A percentile compares a stretch with the other conserved stretches of the same genome.
These are phyloP conservation scores for Clitarchus hookeri DNA, from an alignment of 2,888 invertebrate genomes.

Conservation along the genomic window DNA sequence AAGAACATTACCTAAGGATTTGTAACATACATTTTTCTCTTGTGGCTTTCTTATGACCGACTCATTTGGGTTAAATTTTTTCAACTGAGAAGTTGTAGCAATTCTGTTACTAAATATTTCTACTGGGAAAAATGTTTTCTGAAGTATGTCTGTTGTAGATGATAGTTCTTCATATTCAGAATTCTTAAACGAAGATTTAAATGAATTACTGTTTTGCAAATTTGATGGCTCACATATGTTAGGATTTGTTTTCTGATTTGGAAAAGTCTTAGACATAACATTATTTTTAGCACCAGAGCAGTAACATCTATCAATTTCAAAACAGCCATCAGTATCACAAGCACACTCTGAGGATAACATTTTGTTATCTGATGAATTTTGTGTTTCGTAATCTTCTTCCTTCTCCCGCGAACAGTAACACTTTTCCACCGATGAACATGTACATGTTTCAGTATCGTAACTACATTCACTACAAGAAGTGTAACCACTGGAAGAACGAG, in stretches of 20 bases:
- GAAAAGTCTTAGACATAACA: neutral
- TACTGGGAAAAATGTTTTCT: neutral
- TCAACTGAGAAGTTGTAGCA: neutral
- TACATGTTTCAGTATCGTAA: slow-evolving; percentile 83
- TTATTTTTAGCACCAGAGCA: slow-evolving; percentile 57
- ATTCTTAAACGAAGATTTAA: neutral
- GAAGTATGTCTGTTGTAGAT: neutral
- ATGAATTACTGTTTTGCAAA: neutral
- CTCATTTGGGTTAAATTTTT: neutral
- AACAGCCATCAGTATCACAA: slow-evolving; percentile 85
- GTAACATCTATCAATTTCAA: slow-evolving; percentile 86
- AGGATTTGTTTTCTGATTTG: neutral
- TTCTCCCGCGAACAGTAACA: slow-evolving; percentile 81
- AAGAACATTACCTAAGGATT: neutral
- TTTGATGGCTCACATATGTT: neutral
- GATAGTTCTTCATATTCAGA: neutral
- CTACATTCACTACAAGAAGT: slow-evolving; percentile 88
- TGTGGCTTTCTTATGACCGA: neutral
- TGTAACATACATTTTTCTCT: neutral
- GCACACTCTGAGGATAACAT: slow-evolving; percentile 64
- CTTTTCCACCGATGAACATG: slow-evolving; percentile 77
- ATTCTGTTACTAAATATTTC: neutral
- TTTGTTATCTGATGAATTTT: neutral
- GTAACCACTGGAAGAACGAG: slow-evolving; percentile 65
- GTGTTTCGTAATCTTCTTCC: slow-evolving; percentile 51